A percentile compares a stretch with the other conserved stretches of the same genome.
These are phyloP conservation scores for Nettapus auritus DNA, from an alignment of 2,113 vertebrate genomes.

Conservation along the genomic window DNA sequence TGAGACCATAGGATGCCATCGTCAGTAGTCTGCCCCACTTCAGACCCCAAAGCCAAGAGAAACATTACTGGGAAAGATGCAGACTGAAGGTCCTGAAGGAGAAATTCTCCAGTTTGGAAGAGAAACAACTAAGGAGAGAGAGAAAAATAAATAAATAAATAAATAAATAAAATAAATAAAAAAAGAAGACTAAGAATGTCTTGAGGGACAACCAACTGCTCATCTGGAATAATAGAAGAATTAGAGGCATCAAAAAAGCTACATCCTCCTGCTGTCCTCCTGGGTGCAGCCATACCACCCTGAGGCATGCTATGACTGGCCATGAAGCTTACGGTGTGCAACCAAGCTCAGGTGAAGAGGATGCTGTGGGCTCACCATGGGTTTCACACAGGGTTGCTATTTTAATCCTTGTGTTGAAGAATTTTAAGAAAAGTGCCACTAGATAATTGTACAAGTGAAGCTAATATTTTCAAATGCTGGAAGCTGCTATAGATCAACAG, in stretches of 20 bases:
- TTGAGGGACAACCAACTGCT: not conserved
- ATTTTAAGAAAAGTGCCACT: not conserved
- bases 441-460: not conserved
- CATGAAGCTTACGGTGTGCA: not conserved
- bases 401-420: not conserved
- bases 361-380: not conserved
- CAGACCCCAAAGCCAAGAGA: not conserved
- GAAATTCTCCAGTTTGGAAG: not conserved
- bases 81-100: not conserved
- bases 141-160: too few species aligned
- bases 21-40: not conserved
- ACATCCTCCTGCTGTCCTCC: not conserved
- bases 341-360: not conserved
- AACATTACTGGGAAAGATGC: not conserved
- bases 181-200: not conserved
- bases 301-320: accelerated
- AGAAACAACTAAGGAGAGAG: not conserved
- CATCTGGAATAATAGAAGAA: not conserved
- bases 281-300: not conserved
- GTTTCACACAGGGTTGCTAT: not conserved
- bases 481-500: not conserved
- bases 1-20: not conserved
- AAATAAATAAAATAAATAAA: too few species aligned
- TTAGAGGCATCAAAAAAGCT: not conserved
- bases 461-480: not conserved